These are phyloP conservation scores for Ascidia mentula DNA, from an alignment of 23 tunicate genomes.

Conservation along the genomic window DNA sequence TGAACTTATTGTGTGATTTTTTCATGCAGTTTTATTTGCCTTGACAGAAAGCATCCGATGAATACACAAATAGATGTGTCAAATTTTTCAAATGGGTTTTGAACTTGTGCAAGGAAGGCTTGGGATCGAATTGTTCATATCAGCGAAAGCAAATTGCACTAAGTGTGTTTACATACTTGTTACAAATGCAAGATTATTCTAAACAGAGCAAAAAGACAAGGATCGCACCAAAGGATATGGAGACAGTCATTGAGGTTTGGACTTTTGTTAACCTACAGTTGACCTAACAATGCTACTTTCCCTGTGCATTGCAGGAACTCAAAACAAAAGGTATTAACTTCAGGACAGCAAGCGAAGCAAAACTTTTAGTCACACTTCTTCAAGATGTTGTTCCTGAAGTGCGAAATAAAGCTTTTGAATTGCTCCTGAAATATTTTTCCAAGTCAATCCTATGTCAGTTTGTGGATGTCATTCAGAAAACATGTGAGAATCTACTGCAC, in stretches of 20 bases:
- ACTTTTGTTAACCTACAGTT: neutral
- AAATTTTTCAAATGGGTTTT: constrained; percentile 13
- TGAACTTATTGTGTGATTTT: neutral
- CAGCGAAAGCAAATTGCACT: constrained; percentile 70
- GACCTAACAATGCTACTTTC: neutral
- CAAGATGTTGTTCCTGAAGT: constrained; percentile 51
- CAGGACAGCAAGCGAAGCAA: neutral
- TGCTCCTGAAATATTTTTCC: constrained; percentile 22
- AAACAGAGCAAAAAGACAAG: neutral
- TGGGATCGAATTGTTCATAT: constrained; percentile 32
- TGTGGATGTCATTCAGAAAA: neutral
- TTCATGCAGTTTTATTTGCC: neutral
- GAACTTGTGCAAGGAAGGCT: constrained; percentile 16
- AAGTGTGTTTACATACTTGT: constrained; percentile 17
- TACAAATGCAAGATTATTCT: neutral
- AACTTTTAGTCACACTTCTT: constrained; percentile 14
- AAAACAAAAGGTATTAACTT: neutral
- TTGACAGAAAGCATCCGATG: neutral
- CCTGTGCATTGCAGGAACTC: neutral
- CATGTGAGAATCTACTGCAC: neutral
- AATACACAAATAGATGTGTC: neutral
- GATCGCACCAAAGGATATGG: neutral
- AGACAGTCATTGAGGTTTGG: neutral
- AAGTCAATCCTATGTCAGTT: neutral
- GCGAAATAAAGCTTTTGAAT: constrained; percentile 11